Percentiles rank a stretch among this genome's conserved stretches.
Conservation (phyloP, 2,888 invertebrate species). For the Spodoptera picta region DNA sequence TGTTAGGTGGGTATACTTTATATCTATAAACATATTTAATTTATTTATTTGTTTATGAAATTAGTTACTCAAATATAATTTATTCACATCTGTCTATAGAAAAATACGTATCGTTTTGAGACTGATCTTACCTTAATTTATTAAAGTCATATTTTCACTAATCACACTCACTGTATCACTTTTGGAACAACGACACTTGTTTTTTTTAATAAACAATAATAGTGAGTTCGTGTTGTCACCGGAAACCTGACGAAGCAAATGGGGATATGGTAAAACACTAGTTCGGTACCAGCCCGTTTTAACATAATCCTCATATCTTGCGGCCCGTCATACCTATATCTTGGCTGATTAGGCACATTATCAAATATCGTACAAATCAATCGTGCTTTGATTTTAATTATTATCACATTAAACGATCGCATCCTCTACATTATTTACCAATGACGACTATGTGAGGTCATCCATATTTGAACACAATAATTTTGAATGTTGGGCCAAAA, state of each 20-base stretch:
- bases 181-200: constrained; percentile 31
- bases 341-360: constrained; percentile 63
- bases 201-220: constrained; percentile 47
- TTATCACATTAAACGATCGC: constrained; percentile 46
- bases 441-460: constrained; percentile 33
- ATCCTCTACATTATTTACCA: constrained; percentile 40
- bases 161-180: constrained; percentile 29
- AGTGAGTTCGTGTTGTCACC: constrained; percentile 46
- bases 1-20: too few species aligned
- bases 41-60: too few species aligned
- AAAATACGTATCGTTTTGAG: too few species aligned
- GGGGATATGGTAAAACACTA: constrained; percentile 53
- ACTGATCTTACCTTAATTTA: too few species aligned
- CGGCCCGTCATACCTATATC: constrained; percentile 63
- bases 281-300: constrained; percentile 36
- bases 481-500: constrained; percentile 5
- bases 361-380: constrained; percentile 61
- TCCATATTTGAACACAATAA: constrained; percentile 12
- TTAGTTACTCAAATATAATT: too few species aligned
- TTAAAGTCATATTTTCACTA: constrained; percentile 41
- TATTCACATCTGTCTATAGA: too few species aligned
- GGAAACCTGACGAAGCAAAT: constrained; percentile 48
- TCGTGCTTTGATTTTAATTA: constrained; percentile 64
- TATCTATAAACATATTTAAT: too few species aligned
- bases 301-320: constrained; percentile 64